Percentiles rank a stretch among this genome's conserved stretches.
Conservation (phyloP, 1,140 invertebrate species). For the Lepidurus couesii region DNA sequence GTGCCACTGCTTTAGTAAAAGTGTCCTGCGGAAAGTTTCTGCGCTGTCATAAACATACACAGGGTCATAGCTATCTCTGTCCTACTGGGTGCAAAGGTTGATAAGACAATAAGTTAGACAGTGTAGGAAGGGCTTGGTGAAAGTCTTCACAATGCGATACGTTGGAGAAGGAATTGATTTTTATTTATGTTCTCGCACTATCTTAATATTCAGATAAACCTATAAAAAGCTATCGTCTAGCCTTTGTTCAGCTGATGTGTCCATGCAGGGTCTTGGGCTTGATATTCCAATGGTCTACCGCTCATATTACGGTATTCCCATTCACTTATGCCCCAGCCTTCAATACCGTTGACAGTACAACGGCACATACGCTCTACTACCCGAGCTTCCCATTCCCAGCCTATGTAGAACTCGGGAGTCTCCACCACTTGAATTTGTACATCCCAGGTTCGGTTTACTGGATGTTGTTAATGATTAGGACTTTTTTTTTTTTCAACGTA, state of each 20-base stretch:
- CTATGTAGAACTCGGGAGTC: conserved; percentile 57
- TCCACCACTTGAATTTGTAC: conserved; percentile 55
- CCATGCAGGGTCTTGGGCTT: conserved; percentile 50
- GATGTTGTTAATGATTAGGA: neutral
- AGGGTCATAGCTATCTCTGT: neutral
- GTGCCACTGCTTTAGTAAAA: neutral
- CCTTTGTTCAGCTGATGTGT: conserved; percentile 28
- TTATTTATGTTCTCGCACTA: neutral
- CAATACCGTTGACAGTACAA: conserved; percentile 56
- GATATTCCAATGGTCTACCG: conserved; percentile 45
- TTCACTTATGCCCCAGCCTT: conserved; percentile 61
- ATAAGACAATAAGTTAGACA: neutral
- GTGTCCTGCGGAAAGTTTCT: neutral
- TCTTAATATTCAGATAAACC: neutral
- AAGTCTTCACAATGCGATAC: too few relatives aligned
- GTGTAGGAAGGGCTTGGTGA: neutral
- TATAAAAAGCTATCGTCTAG: neutral
- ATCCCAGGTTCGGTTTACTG: conserved; percentile 38
- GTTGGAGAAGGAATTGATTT: neutral
- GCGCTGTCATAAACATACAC: neutral
- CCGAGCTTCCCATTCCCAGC: conserved; percentile 59
- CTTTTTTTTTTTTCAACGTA: neutral
- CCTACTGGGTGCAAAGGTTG: neutral
- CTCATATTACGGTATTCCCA: conserved; percentile 58
- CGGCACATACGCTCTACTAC: conserved; percentile 60